These are phyloP conservation scores for Scrobipalpa atriplicella DNA, from an alignment of 2,888 invertebrate genomes.

Conservation along the genomic window DNA sequence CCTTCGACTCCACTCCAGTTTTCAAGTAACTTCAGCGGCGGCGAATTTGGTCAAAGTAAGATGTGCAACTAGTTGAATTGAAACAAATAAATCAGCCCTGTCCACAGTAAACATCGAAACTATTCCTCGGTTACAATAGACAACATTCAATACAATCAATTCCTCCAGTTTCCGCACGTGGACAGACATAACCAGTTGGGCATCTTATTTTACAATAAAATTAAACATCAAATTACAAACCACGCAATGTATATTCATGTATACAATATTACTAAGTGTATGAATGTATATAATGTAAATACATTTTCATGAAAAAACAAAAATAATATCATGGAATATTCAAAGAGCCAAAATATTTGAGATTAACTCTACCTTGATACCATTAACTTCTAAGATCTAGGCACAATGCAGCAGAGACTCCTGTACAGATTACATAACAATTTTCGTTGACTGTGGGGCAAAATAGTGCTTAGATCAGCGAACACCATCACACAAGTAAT, in stretches of 20 bases:
- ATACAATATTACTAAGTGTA: slow-evolving; percentile 82
- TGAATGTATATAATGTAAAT: slow-evolving; percentile 81
- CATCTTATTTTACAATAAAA: slow-evolving; percentile 80
- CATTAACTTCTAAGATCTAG: slow-evolving; percentile 83
- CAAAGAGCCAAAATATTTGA: slow-evolving; percentile 83
- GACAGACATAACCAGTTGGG: slow-evolving; percentile 72
- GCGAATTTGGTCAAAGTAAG: slow-evolving; percentile 76
- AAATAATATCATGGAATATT: slow-evolving; percentile 83
- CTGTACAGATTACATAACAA: slow-evolving; percentile 81
- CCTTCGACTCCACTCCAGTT: slow-evolving; percentile 59
- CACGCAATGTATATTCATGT: slow-evolving; percentile 82
- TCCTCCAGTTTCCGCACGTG: slow-evolving; percentile 57
- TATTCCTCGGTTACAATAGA: slow-evolving; percentile 47
- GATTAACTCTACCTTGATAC: slow-evolving; percentile 82
- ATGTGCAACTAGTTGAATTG: slow-evolving; percentile 75
- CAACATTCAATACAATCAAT: slow-evolving; percentile 60
- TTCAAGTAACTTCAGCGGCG: slow-evolving; percentile 69
- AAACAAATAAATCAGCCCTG: slow-evolving; percentile 58
- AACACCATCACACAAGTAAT: slow-evolving; percentile 70
- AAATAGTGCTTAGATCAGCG: slow-evolving; percentile 62
- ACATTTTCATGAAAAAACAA: slow-evolving; percentile 80
- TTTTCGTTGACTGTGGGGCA: slow-evolving; percentile 82
- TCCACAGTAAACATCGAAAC: slow-evolving; percentile 56
- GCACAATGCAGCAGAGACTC: slow-evolving; percentile 84
- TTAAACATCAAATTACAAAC: slow-evolving; percentile 80